Base-by-base conservation (phyloP, 2,113 vertebrate genomes). In the Rhinoderma darwinii region DNA sequence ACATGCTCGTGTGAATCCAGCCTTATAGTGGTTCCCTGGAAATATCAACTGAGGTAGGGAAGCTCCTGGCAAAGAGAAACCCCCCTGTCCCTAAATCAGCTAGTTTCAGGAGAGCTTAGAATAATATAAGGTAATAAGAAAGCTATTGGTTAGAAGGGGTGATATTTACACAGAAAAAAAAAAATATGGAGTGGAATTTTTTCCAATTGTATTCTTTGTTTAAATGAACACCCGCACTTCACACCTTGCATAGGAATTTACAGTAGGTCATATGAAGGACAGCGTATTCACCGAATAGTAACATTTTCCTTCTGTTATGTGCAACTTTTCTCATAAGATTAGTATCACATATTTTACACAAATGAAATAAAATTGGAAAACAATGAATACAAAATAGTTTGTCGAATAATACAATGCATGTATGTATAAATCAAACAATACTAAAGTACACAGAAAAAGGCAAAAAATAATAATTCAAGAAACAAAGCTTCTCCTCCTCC, bases 161-260 rank as follows among this genome's bases (percentile, higher is more conserved):
- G 35, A 72, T 11, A 2, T 37, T 18, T 1, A 37, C 14, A 20
- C 30, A 35, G 32, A 30, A 70, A 41, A 39, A 35, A 20, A 37
- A 39, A 35, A 20, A 37, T 70, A 20, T 22, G 35, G 68, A 72
- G 66, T 70, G 5, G 10, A 37, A 12, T 30, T 0, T 27, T 20
- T 72, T 39, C 25, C 7, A 35, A 39, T 14, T 39, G 35, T 35
- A 72, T 39, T 39, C 37, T n/a, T n/a, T 72, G 68, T 22, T 25
- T 72, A 8, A 61, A 72, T 66, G 27, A 72, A 15, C 27, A 32
- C 3, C 68, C 66, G 35, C 35, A 11, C 68, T 41, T 39, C 68
- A 72, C 68, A 72, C 68, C 68, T 72, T 72, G 41, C 68, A 25
- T 7, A 11, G 37, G 68, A 72, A 72, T 72, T 72, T 72, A 20